Evolutionary conservation across 2,888 invertebrate genomes (phyloP).

Genomic region (Leptogaster cylindrica): DNA sequence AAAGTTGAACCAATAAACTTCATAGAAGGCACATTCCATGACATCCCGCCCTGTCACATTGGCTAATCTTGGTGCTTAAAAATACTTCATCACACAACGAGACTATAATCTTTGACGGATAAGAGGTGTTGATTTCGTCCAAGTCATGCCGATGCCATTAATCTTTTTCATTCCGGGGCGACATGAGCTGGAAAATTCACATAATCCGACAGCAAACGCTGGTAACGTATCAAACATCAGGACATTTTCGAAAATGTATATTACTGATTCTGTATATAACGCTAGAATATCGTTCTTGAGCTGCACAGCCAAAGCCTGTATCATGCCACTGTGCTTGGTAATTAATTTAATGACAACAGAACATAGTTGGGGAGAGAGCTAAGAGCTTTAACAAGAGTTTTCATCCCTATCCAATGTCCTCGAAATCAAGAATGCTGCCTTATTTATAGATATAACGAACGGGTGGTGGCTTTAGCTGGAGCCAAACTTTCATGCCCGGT

Average conservation of each 20-base stretch:
- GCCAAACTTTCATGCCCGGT: too few species aligned
- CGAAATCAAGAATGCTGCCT: neutral
- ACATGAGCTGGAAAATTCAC: slow-evolving; percentile 36
- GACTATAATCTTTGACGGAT: slow-evolving; percentile 19
- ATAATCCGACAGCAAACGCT: slow-evolving; percentile 33
- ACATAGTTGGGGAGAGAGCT: slow-evolving; percentile 29
- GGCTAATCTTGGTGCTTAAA: neutral
- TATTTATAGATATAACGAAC: too few species aligned
- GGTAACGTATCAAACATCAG: slow-evolving; percentile 33
- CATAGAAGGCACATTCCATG: neutral
- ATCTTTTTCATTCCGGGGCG: slow-evolving; percentile 31
- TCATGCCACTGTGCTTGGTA: slow-evolving; percentile 21
- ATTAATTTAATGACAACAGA: slow-evolving; percentile 37
- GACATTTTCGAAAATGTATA: slow-evolving; percentile 16
- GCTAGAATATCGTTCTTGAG: too few species aligned
- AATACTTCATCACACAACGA: neutral
- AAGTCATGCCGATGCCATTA: slow-evolving; percentile 32
- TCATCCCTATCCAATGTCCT: slow-evolving; percentile 26
- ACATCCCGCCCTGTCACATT: neutral
- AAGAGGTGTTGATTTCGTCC: slow-evolving; percentile 36
- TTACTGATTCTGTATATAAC: too few species aligned
- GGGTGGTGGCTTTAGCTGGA: too few species aligned
- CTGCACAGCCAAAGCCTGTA: too few species aligned
- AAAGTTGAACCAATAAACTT: slow-evolving; percentile 5
- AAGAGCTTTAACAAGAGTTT: slow-evolving; percentile 30